A percentile compares a stretch with the other conserved stretches of the same genome.
Evolutionary conservation across 2,113 vertebrate species (phyloP).

Genomic region (Barnardius zonarius): DNA sequence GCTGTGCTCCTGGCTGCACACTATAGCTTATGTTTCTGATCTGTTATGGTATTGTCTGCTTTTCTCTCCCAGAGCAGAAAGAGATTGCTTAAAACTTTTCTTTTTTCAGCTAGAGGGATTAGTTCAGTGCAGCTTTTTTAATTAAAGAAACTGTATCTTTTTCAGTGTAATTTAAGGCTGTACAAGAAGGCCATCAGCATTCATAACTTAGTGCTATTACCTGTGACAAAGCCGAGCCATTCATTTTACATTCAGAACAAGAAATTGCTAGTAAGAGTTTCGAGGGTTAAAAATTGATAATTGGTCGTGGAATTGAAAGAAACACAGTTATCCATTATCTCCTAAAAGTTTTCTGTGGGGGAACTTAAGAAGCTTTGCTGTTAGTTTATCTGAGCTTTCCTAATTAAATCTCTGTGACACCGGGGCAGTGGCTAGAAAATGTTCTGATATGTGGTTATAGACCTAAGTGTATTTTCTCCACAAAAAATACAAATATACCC

Average conservation of each 20-base stretch:
- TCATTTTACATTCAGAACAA: slow-evolving; percentile 52
- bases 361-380: slow-evolving; percentile 47
- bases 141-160: slow-evolving; percentile 93
- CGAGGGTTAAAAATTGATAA: slow-evolving; percentile 52
- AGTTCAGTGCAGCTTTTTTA: slow-evolving; percentile 90
- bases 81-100: slow-evolving; percentile 88
- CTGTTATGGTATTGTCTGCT: slow-evolving; percentile 94
- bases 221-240: slow-evolving; percentile 66
- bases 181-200: slow-evolving; percentile 73
- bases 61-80: slow-evolving; percentile 86
- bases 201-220: slow-evolving; percentile 72
- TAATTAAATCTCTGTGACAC: slow-evolving; percentile 63
- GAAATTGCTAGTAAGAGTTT: slow-evolving; percentile 11
- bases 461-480: not conserved
- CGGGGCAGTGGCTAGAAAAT: slow-evolving; percentile 28
- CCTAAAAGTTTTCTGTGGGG: slow-evolving; percentile 29
- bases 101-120: slow-evolving; percentile 87
- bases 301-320: not conserved
- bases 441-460: slow-evolving; percentile 21
- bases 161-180: slow-evolving; percentile 78
- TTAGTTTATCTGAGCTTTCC: slow-evolving; percentile 50
- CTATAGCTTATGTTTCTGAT: slow-evolving; percentile 93
- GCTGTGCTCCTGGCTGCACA: slow-evolving; percentile 87
- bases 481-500: not conserved
- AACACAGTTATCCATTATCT: slow-evolving; percentile 50